phyloP scores from a whole-genome alignment of 2,888 invertebrate species.

The Eilema depressum region DNA sequence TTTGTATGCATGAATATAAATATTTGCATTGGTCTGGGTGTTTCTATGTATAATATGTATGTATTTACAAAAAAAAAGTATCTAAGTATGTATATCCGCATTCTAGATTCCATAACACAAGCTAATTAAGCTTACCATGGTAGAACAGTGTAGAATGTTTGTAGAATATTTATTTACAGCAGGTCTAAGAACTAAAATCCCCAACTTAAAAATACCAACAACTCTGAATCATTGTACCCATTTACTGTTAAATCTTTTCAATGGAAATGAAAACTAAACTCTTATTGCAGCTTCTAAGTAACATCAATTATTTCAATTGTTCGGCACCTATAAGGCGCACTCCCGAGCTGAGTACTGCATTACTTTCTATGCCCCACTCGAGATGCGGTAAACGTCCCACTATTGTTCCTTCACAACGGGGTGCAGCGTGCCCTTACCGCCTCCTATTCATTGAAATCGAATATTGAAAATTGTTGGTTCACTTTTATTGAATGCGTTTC shows the following conservation, averaged over 20 bases:
- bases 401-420: constrained; percentile 41
- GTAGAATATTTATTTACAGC: too few relatives aligned
- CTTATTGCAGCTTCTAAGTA: background rate
- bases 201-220: background rate
- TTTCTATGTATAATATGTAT: too few relatives aligned
- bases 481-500: constrained; percentile 32
- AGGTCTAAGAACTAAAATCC: background rate
- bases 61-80: too few relatives aligned
- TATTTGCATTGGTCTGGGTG: too few relatives aligned
- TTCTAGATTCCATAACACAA: too few relatives aligned
- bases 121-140: too few relatives aligned
- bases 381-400: constrained; percentile 22
- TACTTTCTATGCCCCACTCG: constrained; percentile 32
- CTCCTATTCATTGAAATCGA: constrained; percentile 35
- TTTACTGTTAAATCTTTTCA: background rate
- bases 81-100: too few relatives aligned
- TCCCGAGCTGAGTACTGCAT: constrained; percentile 23
- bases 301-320: constrained; percentile 31
- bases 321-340: constrained; percentile 29
- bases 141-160: too few relatives aligned
- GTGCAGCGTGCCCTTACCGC: constrained; percentile 12
- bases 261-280: background rate
- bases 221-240: background rate
- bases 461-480: constrained; percentile 37
- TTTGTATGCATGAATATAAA: too few relatives aligned